Evolutionary conservation across 2,888 invertebrate species (phyloP).

Genomic region (Xestia ashworthii): DNA sequence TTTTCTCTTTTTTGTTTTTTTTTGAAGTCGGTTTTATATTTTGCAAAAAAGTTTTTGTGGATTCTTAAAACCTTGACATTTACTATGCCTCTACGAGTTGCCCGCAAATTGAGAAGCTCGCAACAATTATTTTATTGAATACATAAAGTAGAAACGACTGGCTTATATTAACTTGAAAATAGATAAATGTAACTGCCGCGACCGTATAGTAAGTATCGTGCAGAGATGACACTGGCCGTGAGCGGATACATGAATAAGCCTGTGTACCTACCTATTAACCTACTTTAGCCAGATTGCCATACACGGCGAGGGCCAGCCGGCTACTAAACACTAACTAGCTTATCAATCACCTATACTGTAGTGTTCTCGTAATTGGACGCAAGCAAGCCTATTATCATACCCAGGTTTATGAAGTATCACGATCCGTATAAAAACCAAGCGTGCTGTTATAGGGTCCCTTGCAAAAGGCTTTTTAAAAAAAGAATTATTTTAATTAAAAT

Average conservation of each 20-base stretch:
- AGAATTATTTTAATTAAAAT: no score
- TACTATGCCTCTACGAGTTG: neutral
- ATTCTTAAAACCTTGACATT: neutral
- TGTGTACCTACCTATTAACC: conserved; percentile 4
- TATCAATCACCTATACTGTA: conserved; percentile 51
- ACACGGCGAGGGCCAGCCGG: conserved; percentile 30
- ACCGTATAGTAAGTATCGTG: neutral
- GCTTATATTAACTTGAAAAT: neutral
- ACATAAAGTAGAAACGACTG: neutral
- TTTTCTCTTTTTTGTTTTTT: no score
- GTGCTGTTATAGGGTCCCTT: no score
- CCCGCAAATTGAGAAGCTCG: neutral
- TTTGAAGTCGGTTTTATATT: no score
- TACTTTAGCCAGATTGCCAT: conserved; percentile 41
- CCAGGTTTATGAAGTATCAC: neutral
- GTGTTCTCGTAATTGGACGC: conserved; percentile 47
- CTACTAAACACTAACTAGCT: conserved; percentile 55
- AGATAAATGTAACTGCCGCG: neutral
- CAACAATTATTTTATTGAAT: neutral
- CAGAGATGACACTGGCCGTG: conserved; percentile 5
- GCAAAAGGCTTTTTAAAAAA: no score
- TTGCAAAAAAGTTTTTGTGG: neutral
- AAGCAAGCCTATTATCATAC: conserved; percentile 29
- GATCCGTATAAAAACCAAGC: no score
- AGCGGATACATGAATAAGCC: conserved; percentile 19